phyloP scores from a whole-genome alignment of 2,113 vertebrate species.

The Notarius quadriscutis region DNA sequence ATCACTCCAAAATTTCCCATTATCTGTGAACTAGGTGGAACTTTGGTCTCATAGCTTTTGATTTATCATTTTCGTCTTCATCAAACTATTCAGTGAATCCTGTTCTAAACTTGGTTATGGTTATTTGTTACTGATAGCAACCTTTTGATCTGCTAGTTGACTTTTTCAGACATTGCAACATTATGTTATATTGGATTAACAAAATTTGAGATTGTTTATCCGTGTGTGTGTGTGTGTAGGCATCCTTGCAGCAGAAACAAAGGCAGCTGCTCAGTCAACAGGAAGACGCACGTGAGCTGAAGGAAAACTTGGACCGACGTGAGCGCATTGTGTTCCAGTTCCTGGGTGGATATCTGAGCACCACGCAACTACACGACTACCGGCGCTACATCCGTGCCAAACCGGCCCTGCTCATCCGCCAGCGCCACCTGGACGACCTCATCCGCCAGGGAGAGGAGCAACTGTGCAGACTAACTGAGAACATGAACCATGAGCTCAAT shows the following conservation, averaged over 20 bases:
- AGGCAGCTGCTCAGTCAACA: slow-evolving; percentile 86
- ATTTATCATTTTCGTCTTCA: too few species aligned
- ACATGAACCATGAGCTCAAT: slow-evolving; percentile 42
- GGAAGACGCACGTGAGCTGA: slow-evolving; percentile 90
- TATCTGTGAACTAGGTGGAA: too few species aligned
- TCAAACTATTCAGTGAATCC: background rate
- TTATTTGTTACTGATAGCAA: background rate
- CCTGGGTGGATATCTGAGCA: slow-evolving; percentile 79
- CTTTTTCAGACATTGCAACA: background rate
- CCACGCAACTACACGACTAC: slow-evolving; percentile 83
- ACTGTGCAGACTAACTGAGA: slow-evolving; percentile 79
- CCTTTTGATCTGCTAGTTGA: background rate
- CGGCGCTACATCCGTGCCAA: slow-evolving; percentile 85
- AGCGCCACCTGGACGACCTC: slow-evolving; percentile 89
- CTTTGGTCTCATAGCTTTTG: too few species aligned
- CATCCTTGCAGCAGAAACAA: slow-evolving; percentile 82
- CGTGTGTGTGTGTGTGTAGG: slow-evolving; percentile 67
- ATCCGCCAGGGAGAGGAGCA: slow-evolving; percentile 87
- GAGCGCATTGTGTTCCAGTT: slow-evolving; percentile 83
- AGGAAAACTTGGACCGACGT: slow-evolving; percentile 93
- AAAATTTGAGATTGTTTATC: too few species aligned
- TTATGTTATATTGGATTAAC: background rate
- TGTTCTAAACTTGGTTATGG: background rate
- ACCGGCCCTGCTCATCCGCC: slow-evolving; percentile 87
- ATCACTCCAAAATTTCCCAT: too few species aligned